phyloP scores from a whole-genome alignment of 2,888 invertebrate genomes.

The Lottia scabra region DNA sequence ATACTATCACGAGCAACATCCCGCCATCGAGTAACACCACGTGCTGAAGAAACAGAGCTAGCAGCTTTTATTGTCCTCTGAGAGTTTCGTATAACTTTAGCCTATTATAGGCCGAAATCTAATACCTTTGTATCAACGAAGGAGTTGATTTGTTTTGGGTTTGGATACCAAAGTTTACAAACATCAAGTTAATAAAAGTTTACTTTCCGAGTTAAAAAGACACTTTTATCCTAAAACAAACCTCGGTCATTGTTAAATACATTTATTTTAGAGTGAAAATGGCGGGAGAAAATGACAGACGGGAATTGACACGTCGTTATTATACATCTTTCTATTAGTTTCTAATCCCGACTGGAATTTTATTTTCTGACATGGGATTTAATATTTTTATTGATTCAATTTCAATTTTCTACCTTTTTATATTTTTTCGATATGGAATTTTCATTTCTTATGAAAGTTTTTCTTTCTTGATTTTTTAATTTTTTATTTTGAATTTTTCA shows the following conservation, averaged over 20 bases:
- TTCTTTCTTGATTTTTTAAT: too few species aligned
- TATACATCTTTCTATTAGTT: background rate
- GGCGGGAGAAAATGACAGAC: background rate
- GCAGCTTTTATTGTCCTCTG: background rate
- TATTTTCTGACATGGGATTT: too few species aligned
- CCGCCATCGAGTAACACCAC: background rate
- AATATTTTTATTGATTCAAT: too few species aligned
- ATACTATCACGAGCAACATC: background rate
- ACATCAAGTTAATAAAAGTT: background rate
- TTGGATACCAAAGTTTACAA: conserved; percentile 1
- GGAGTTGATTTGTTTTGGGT: conserved; percentile 1
- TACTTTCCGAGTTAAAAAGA: background rate
- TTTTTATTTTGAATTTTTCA: too few species aligned
- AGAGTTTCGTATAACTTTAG: background rate
- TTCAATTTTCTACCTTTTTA: too few species aligned
- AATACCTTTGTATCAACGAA: background rate
- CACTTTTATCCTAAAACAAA: background rate
- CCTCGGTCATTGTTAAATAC: background rate
- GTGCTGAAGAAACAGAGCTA: background rate
- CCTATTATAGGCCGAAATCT: background rate
- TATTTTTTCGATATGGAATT: too few species aligned
- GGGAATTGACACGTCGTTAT: background rate
- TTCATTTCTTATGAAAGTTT: too few species aligned
- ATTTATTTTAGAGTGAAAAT: background rate
- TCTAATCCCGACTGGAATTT: background rate